Base-by-base conservation (phyloP, 2,888 invertebrate genomes). In the Rhorus exstirpatorius region DNA sequence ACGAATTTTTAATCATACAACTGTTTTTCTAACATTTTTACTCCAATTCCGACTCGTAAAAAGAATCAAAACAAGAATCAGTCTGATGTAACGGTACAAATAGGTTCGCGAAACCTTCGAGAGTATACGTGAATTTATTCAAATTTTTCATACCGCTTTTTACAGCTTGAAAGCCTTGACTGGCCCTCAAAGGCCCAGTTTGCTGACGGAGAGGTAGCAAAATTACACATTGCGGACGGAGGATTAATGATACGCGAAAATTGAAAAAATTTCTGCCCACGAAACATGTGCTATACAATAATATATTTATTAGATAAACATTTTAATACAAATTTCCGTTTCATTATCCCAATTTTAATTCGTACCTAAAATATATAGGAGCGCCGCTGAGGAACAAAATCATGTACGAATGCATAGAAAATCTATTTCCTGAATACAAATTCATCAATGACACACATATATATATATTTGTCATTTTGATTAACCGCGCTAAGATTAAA, bases 231-330 rank as follows among this genome's bases (percentile, higher is more conserved):
- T 6, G 2, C 6, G 6, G 6, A 31, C 31, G 6, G 31, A 3
- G 2, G 2, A 3, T 31, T 31, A 31, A 31, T 31, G 31, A 31
- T 31, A 6, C 2, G 6, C 6, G 38, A 7, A 38, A 3, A 38
- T 8, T 1, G 3, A 17, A 12, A 1, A 49, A 65, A 49, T 26
- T 3, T 19, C 6, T 19, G 7, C 17, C 3, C 6, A 55, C 21
- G 1, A 12, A 24, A 24, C 17, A 65, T 21, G 1, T 65, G 0
- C 44, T 14, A 7, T 46, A 49, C 4, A 55, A 14, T 2, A 55
- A 14, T 71, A 70, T 65, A 76, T 76, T 76, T 71, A 58, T 75
- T 70, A 58, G 21, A 41, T 63, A 21, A 72, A 49, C n/a, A 79
- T 51, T 17, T 67, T 79, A 49, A 53, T 71, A 76, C 76, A 81